Percentiles rank a stretch among this genome's conserved stretches.
Evolutionary conservation across 2,888 invertebrate genomes (phyloP).

Genomic region (Cactoblastis cactorum): DNA sequence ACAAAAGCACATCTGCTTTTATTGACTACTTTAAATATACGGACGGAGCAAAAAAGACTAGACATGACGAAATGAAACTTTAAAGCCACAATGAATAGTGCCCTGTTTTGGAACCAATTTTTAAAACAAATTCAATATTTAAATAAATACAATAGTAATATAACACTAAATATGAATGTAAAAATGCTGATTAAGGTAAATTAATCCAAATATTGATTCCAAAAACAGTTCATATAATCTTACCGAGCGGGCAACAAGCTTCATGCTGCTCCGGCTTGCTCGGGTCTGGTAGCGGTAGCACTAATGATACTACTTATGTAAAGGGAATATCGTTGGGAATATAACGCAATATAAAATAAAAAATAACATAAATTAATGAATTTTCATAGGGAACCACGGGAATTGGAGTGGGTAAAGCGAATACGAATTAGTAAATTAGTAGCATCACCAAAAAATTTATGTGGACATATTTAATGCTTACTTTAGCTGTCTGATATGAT

Average conservation of each 20-base stretch:
- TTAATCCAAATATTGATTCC: slow-evolving; percentile 32
- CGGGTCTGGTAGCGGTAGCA: slow-evolving; percentile 91
- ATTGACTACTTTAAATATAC: slow-evolving; percentile 34
- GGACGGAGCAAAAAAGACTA: slow-evolving; percentile 36
- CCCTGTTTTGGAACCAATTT: slow-evolving; percentile 50
- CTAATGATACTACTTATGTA: slow-evolving; percentile 82
- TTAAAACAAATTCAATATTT: background rate
- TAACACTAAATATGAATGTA: background rate
- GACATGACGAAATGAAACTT: slow-evolving; percentile 43
- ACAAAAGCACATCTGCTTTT: slow-evolving; percentile 48
- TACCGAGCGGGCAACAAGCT: slow-evolving; percentile 93
- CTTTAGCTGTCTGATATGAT: slow-evolving; percentile 42
- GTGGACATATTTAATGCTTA: slow-evolving; percentile 52
- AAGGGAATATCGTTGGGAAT: slow-evolving; percentile 59
- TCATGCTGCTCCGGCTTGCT: slow-evolving; percentile 94
- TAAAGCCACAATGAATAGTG: slow-evolving; percentile 58
- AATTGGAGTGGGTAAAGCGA: slow-evolving; percentile 70
- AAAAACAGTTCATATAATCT: slow-evolving; percentile 61
- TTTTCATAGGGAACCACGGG: slow-evolving; percentile 47
- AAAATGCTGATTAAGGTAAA: background rate
- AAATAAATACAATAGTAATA: background rate
- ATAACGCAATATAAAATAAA: slow-evolving; percentile 64
- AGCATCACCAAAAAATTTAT: slow-evolving; percentile 59
- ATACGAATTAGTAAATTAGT: slow-evolving; percentile 79
- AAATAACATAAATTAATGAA: slow-evolving; percentile 40